These are phyloP conservation scores for Phylloscopus trochilus DNA, from an alignment of 2,113 vertebrate genomes.

Conservation along the genomic window DNA sequence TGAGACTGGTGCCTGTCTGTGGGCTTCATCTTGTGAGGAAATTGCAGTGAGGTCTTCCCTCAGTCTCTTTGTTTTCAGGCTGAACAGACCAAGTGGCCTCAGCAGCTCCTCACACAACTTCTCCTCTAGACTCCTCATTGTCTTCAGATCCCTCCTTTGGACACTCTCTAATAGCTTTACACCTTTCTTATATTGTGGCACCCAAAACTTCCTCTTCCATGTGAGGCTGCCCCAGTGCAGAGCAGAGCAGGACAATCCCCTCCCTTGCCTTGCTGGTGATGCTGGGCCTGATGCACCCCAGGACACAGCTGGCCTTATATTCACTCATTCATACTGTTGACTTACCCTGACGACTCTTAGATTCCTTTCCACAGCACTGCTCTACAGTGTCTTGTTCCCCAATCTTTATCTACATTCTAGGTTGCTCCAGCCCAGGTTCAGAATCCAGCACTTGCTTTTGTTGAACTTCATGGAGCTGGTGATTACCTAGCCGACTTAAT, in stretches of 20 bases:
- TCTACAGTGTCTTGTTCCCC: too few species aligned
- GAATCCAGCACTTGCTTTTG: background rate
- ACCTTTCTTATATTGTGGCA: background rate
- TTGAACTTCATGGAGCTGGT: background rate
- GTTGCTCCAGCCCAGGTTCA: background rate
- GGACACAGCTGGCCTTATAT: accelerated
- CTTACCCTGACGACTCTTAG: background rate
- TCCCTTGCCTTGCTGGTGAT: accelerated
- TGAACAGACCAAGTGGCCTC: background rate
- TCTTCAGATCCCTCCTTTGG: background rate
- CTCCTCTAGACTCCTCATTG: background rate
- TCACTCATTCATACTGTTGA: background rate
- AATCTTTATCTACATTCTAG: too few species aligned
- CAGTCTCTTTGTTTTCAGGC: background rate
- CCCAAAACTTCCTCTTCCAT: accelerated
- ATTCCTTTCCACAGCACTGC: background rate
- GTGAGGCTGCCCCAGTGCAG: accelerated
- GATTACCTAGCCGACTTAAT: background rate
- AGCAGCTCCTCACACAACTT: accelerated
- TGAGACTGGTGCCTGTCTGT: too few species aligned
- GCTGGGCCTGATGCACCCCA: accelerated
- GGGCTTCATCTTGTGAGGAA: background rate
- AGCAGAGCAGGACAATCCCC: accelerated
- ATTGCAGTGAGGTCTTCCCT: background rate
- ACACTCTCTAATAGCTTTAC: too few species aligned